These are phyloP conservation scores for Amyelois transitella DNA, from an alignment of 1,140 invertebrate species.

Conservation along the genomic window DNA sequence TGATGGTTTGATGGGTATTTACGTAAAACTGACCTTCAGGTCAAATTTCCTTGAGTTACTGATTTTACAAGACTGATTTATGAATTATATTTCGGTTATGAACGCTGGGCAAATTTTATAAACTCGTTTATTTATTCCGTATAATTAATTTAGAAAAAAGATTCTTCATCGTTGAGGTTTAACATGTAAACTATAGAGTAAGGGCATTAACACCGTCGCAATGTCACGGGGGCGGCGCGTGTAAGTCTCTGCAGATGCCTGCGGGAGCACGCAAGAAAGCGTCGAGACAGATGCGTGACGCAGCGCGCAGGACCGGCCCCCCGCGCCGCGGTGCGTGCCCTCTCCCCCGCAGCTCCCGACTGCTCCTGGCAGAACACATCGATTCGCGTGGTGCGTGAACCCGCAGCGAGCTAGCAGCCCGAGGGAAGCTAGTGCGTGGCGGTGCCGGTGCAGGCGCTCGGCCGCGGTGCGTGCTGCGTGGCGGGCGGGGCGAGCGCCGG, in stretches of 20 bases:
- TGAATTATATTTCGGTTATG: too few relatives aligned
- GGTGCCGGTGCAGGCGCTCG: slow-evolving; percentile 41
- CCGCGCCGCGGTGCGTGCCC: slow-evolving; percentile 52
- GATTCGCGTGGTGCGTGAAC: slow-evolving; percentile 58
- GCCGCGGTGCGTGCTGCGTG: slow-evolving; percentile 23
- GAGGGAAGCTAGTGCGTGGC: slow-evolving; percentile 15
- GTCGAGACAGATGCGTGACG: slow-evolving; percentile 65
- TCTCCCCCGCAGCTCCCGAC: slow-evolving; percentile 30
- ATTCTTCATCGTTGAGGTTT: neutral
- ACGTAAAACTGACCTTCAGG: too few relatives aligned
- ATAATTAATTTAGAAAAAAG: neutral
- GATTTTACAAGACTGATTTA: too few relatives aligned
- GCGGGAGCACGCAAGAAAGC: slow-evolving; percentile 60
- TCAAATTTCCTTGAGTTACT: too few relatives aligned
- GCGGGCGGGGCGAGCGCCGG: slow-evolving; percentile 37
- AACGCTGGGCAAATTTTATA: too few relatives aligned
- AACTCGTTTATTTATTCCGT: neutral
- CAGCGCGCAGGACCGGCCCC: slow-evolving; percentile 65
- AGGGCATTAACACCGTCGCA: slow-evolving; percentile 30
- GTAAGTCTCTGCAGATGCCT: slow-evolving; percentile 58
- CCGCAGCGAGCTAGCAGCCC: slow-evolving; percentile 36
- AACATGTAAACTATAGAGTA: neutral
- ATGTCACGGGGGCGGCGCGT: slow-evolving; percentile 16
- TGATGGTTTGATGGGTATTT: too few relatives aligned
- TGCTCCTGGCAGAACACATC: slow-evolving; percentile 54